These are phyloP conservation scores for Tipula vernalis DNA, from an alignment of 2,888 invertebrate genomes.

Conservation along the genomic window DNA sequence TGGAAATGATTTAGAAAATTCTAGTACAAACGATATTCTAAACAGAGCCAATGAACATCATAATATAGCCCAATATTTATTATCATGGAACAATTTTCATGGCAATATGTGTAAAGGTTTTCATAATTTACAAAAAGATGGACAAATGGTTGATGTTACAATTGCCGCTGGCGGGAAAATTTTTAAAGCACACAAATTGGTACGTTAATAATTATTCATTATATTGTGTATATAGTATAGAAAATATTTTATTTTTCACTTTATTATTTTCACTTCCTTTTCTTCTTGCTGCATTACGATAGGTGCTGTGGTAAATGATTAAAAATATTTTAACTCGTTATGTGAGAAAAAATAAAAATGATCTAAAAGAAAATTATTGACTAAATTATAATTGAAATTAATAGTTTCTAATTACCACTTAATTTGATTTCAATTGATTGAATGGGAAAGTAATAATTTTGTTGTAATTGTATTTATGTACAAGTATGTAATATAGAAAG, in stretches of 20 bases:
- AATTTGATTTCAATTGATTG: neutral
- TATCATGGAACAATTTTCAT: constrained; percentile 65
- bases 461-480: neutral
- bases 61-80: constrained; percentile 38
- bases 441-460: neutral
- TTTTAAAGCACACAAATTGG: constrained; percentile 60
- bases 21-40: neutral
- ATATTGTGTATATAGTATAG: neutral
- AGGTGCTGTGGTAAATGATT: neutral
- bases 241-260: neutral
- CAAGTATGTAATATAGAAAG: neutral
- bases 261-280: neutral
- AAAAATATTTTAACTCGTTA: neutral
- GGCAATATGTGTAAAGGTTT: constrained; percentile 60
- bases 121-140: constrained; percentile 56
- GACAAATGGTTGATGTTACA: constrained; percentile 58
- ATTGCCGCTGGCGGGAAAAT: constrained; percentile 57
- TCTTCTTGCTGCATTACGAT: neutral
- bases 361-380: neutral
- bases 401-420: neutral
- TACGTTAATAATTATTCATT: constrained; percentile 22
- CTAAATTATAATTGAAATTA: neutral
- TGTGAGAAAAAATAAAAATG: neutral
- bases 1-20: constrained; percentile 6
- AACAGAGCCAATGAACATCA: constrained; percentile 27